Evolutionary conservation across 1,140 invertebrate genomes (phyloP).

Genomic region (Hylaeus volcanicus): DNA sequence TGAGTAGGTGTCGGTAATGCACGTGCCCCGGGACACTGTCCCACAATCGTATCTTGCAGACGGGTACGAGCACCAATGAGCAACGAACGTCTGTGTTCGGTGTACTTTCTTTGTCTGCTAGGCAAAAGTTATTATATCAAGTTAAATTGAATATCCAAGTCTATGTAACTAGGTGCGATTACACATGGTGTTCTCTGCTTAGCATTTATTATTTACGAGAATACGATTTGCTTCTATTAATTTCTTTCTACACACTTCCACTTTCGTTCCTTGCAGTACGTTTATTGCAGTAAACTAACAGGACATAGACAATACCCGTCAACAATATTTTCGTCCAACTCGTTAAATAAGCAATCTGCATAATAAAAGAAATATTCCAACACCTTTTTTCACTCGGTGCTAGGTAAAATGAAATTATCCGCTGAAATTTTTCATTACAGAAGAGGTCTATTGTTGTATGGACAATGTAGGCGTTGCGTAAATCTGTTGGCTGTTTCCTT

Average conservation of each 20-base stretch:
- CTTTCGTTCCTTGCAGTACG: too few species aligned
- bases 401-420: background rate
- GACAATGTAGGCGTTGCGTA: background rate
- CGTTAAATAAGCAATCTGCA: background rate
- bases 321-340: too few species aligned
- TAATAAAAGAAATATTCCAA: background rate
- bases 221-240: too few species aligned
- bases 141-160: too few species aligned
- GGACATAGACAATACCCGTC: too few species aligned
- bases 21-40: conserved; percentile 14
- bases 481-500: conserved; percentile 5
- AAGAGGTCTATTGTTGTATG: conserved; percentile 4
- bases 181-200: too few species aligned
- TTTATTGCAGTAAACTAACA: too few species aligned
- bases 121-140: too few species aligned
- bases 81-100: background rate
- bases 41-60: background rate
- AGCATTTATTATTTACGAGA: too few species aligned
- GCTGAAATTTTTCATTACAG: background rate
- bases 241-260: too few species aligned
- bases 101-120: background rate
- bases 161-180: too few species aligned
- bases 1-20: conserved; percentile 42
- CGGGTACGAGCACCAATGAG: conserved; percentile 4
- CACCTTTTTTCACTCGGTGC: background rate